Percentiles rank a stretch among this genome's conserved stretches.
Evolutionary conservation across 2,797 vertebrate genomes (phyloP).

Genomic region (Argentina silus): DNA sequence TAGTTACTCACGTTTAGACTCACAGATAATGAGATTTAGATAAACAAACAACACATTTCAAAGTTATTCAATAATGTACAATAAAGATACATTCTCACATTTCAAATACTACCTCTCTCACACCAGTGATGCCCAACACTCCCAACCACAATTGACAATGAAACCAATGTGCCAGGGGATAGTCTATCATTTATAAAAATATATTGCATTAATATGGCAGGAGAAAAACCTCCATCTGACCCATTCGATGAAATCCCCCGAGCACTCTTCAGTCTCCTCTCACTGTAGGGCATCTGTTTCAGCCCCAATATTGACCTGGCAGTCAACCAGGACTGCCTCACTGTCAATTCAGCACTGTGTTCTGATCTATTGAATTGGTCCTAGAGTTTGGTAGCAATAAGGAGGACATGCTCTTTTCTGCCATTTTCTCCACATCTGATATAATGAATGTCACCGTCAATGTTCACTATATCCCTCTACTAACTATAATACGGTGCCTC

Average conservation of each 20-base stretch:
- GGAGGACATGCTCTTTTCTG: constrained; percentile 23
- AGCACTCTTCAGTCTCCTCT: not conserved
- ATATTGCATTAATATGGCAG: not conserved
- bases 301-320: constrained; percentile 38
- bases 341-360: constrained; percentile 29
- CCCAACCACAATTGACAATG: not conserved
- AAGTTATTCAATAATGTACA: no score
- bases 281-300: constrained; percentile 10
- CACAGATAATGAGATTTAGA: not conserved
- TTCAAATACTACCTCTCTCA: no score
- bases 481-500: constrained; percentile 32
- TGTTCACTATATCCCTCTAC: constrained; percentile 24
- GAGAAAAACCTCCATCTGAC: not conserved
- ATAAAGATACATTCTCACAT: no score
- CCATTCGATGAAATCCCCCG: not conserved
- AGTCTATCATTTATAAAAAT: not conserved
- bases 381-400: constrained; percentile 19
- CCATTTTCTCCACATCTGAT: not conserved
- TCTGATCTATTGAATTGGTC: constrained; percentile 47
- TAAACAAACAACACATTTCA: no score
- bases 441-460: constrained; percentile 26
- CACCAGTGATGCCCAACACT: no score
- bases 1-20: not conserved
- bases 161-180: not conserved
- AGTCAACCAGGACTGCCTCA: constrained; percentile 36